Conservation (phyloP, 2,888 invertebrate genomes). For the Crepidodera aurea region DNA sequence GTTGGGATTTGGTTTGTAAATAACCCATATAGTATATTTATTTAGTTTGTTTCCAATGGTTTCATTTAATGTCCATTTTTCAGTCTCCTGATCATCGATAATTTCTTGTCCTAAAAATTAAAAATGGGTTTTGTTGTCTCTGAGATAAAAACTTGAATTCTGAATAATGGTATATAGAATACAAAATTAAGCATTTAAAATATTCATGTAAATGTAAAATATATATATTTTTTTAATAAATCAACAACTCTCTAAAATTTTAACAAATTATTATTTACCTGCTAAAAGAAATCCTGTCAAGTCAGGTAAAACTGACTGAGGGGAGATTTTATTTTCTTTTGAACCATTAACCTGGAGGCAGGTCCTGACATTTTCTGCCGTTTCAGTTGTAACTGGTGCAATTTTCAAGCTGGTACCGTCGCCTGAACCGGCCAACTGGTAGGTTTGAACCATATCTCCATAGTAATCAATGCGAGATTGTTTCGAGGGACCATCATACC, state of each 20-base stretch:
- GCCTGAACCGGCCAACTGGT: slow-evolving; percentile 73
- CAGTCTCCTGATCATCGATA: slow-evolving; percentile 73
- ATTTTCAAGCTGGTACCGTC: slow-evolving; percentile 82
- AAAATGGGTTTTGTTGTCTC: too few relatives aligned
- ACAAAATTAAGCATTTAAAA: too few relatives aligned
- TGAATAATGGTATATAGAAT: too few relatives aligned
- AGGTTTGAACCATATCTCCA: slow-evolving; percentile 93
- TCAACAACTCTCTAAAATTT: too few relatives aligned
- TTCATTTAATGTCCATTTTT: slow-evolving; percentile 79
- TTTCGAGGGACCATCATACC: slow-evolving; percentile 77
- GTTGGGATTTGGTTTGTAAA: slow-evolving; percentile 70
- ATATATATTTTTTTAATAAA: too few relatives aligned
- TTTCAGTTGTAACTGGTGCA: slow-evolving; percentile 85
- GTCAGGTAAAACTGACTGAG: slow-evolving; percentile 86
- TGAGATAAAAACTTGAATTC: neutral
- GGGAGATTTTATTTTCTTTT: slow-evolving; percentile 65
- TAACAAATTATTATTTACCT: too few relatives aligned
- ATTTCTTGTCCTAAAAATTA: slow-evolving; percentile 67
- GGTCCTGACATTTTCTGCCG: slow-evolving; percentile 72
- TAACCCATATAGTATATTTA: slow-evolving; percentile 89
- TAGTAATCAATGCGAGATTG: slow-evolving; percentile 94
- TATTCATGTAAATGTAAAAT: too few relatives aligned
- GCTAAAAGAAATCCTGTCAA: slow-evolving; percentile 75
- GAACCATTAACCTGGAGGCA: slow-evolving; percentile 89
- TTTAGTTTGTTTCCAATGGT: slow-evolving; percentile 81